Conservation (phyloP, 2,113 vertebrate species). For the Odontophorus gujanensis region DNA sequence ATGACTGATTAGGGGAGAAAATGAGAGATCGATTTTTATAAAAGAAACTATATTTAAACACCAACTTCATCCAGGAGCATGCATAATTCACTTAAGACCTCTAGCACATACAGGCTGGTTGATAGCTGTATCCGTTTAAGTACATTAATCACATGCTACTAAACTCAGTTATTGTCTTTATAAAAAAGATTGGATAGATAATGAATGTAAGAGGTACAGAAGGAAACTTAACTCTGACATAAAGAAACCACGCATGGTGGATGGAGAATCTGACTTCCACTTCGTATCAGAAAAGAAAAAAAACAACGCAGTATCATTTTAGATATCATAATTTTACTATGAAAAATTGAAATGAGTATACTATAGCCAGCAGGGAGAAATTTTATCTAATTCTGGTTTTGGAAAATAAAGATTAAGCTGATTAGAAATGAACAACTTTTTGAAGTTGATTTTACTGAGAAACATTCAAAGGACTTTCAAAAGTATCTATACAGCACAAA, state of each 20-base stretch:
- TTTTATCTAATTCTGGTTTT: not conserved
- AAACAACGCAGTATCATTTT: not conserved
- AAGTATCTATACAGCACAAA: not conserved
- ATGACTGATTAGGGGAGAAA: conserved; percentile 22
- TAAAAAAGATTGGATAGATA: not conserved
- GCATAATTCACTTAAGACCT: conserved; percentile 43
- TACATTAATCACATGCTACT: conserved; percentile 37
- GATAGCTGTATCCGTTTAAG: conserved; percentile 16
- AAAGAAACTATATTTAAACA: conserved; percentile 48
- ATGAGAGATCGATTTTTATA: not conserved
- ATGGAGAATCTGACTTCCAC: not conserved
- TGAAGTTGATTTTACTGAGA: not conserved
- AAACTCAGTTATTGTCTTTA: conserved; percentile 21
- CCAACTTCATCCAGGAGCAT: conserved; percentile 2
- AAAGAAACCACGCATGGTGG: not conserved
- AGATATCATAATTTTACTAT: not conserved
- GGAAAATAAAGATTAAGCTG: conserved; percentile 10
- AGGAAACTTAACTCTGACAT: not conserved
- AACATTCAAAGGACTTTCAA: not conserved
- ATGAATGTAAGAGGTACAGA: not conserved
- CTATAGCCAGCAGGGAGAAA: not conserved
- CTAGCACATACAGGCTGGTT: not conserved
- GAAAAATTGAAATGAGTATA: not conserved
- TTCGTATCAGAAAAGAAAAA: not conserved
- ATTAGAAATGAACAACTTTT: not conserved